A percentile compares a stretch with the other conserved stretches of the same genome.
Evolutionary conservation across 2,888 invertebrate genomes (phyloP).

Genomic region (Amiota mariae): DNA sequence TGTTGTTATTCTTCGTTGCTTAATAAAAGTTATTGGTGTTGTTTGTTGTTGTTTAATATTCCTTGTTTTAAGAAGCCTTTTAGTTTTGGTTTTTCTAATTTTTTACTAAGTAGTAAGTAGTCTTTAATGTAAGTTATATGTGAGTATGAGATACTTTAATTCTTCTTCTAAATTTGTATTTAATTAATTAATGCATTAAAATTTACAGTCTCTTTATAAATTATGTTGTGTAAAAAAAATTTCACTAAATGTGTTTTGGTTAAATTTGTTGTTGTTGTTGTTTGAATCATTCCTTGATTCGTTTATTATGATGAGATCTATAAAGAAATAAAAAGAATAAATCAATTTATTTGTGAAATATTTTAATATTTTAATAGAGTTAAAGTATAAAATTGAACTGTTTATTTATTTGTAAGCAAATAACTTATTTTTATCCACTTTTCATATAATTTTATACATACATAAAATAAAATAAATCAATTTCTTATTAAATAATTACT

Average conservation of each 20-base stretch:
- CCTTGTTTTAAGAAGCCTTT: neutral
- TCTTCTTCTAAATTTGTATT: neutral
- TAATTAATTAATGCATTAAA: neutral
- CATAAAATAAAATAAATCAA: too few relatives aligned
- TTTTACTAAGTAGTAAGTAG: neutral
- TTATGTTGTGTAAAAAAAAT: conserved; percentile 22
- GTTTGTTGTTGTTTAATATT: conserved; percentile 6
- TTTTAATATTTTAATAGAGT: neutral
- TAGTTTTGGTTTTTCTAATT: conserved; percentile 1
- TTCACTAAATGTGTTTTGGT: conserved; percentile 21
- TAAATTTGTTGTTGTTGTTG: conserved; percentile 9
- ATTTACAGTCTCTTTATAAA: conserved; percentile 21
- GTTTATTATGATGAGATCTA: conserved; percentile 24
- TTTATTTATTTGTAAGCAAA: too few relatives aligned
- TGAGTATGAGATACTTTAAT: conserved; percentile 1
- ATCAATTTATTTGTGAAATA: neutral
- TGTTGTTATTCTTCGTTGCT: conserved; percentile 13
- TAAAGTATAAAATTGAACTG: too few relatives aligned
- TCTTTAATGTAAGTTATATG: neutral
- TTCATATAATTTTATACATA: too few relatives aligned
- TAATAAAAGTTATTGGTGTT: conserved; percentile 1
- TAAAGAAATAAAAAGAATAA: conserved; percentile 4
- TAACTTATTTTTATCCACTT: too few relatives aligned
- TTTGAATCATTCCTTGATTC: conserved; percentile 11
- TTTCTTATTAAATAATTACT: too few relatives aligned